A percentile compares a stretch with the other conserved stretches of the same genome.
These are phyloP conservation scores for Valencia hispanica DNA, from an alignment of 2,797 vertebrate species.

Conservation along the genomic window DNA sequence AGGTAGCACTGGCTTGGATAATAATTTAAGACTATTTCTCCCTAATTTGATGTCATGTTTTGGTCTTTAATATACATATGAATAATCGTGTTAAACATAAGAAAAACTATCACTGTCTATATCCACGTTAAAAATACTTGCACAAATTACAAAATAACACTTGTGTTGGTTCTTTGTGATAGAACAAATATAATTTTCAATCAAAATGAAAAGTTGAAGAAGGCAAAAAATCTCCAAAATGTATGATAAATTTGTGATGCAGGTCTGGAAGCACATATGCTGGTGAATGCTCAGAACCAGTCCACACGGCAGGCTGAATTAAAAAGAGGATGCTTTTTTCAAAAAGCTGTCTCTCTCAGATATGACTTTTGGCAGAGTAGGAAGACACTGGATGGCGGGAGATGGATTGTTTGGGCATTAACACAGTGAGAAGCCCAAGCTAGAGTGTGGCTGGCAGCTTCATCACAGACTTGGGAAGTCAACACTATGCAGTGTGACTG, in stretches of 20 bases:
- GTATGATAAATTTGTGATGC: not conserved
- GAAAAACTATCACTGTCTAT: not conserved
- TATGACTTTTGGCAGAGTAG: constrained; percentile 46
- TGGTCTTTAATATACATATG: too few species aligned
- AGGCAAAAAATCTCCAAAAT: not conserved
- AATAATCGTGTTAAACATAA: not conserved
- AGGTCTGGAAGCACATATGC: not conserved
- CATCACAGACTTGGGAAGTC: constrained; percentile 57
- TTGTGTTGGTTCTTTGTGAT: not conserved
- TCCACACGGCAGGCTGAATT: constrained; percentile 1
- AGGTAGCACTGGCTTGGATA: too few species aligned
- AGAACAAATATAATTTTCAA: not conserved
- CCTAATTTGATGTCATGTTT: too few species aligned
- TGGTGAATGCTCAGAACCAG: not conserved
- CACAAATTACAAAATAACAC: not conserved
- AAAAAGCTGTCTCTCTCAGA: constrained; percentile 48
- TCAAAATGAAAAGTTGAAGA: not conserved
- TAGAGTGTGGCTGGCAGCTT: constrained; percentile 60
- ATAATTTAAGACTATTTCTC: too few species aligned
- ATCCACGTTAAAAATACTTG: not conserved
- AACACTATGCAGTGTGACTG: constrained; percentile 63
- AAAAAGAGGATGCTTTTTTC: constrained; percentile 21
- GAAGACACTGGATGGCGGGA: constrained; percentile 45
- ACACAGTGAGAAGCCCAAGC: constrained; percentile 57
- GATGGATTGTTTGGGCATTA: constrained; percentile 60